Evolutionary conservation across 2,113 vertebrate species (phyloP).

Genomic region (Phalacrocorax pelagicus): DNA sequence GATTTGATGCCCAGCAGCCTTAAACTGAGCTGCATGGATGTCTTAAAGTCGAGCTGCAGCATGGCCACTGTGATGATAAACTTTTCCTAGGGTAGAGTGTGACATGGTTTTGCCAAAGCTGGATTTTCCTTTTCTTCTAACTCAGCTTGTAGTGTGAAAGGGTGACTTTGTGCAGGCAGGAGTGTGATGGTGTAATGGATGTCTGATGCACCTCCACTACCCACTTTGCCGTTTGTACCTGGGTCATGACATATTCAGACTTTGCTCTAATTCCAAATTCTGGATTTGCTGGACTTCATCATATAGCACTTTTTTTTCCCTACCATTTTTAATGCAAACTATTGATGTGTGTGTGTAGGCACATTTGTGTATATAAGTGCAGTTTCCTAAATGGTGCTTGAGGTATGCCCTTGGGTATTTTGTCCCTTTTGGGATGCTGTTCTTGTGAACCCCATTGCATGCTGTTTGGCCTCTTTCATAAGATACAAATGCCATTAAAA

Average conservation of each 20-base stretch:
- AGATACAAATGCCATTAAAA: not conserved
- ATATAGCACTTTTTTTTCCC: not conserved
- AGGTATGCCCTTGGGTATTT: not conserved
- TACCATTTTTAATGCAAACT: not conserved
- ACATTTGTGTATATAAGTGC: not conserved
- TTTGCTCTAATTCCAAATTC: not conserved
- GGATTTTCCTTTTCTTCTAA: not conserved
- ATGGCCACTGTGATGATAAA: not conserved
- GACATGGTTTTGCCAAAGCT: not conserved
- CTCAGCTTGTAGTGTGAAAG: not conserved
- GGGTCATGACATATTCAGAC: not conserved
- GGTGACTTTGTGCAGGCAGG: not conserved
- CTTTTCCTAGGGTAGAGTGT: not conserved
- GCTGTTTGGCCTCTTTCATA: not conserved
- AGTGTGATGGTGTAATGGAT: not conserved
- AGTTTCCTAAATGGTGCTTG: not conserved
- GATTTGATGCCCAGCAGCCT: not conserved
- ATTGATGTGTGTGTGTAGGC: not conserved
- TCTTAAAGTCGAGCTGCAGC: not conserved
- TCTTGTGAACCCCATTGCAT: not conserved
- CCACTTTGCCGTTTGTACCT: not conserved
- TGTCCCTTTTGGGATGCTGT: not conserved
- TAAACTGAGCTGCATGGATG: not conserved
- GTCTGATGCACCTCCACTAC: accelerated
- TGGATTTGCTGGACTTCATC: not conserved